phyloP scores from a whole-genome alignment of 92 coral and sea anemone genomes.

The Actinernus sp. region DNA sequence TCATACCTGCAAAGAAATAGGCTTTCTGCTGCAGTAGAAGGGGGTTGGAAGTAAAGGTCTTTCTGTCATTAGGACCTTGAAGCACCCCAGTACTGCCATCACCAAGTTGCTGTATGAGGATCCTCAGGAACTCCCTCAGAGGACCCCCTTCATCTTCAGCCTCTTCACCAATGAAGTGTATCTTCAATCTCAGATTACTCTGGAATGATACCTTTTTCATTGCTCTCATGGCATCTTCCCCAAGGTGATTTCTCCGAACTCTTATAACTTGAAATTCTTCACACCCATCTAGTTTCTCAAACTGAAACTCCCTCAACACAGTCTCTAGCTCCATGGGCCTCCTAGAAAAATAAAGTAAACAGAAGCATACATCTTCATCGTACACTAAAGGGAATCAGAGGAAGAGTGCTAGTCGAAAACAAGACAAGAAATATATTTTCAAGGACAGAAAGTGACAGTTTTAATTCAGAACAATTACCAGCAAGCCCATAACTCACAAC shows the following conservation, averaged over 20 bases:
- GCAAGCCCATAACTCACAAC: no score
- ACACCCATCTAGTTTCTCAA: no score
- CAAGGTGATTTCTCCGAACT: constrained; percentile 33
- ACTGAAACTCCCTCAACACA: no score
- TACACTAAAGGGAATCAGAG: no score
- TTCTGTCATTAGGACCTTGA: constrained; percentile 23
- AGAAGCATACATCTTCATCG: no score
- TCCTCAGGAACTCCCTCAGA: constrained; percentile 31
- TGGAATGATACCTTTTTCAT: constrained; percentile 8
- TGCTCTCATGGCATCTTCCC: constrained; percentile 42
- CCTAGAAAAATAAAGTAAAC: no score
- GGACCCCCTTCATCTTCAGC: constrained; percentile 60
- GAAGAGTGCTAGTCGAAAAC: no score
- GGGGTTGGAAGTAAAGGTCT: constrained; percentile 21
- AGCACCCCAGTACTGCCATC: constrained; percentile 11
- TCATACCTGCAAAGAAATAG: constrained; percentile 15
- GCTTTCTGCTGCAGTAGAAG: constrained; percentile 10
- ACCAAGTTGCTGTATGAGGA: constrained; percentile 5
- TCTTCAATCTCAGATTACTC: background rate
- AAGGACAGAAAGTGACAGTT: no score
- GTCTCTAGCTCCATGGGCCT: no score
- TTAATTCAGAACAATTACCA: no score
- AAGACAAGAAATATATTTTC: no score
- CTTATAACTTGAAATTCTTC: constrained; percentile 34
- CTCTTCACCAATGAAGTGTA: constrained; percentile 50